Evolutionary conservation across 53 echinoderm and acorn worm genomes (phyloP).

Genomic region (Antedon mediterranea): DNA sequence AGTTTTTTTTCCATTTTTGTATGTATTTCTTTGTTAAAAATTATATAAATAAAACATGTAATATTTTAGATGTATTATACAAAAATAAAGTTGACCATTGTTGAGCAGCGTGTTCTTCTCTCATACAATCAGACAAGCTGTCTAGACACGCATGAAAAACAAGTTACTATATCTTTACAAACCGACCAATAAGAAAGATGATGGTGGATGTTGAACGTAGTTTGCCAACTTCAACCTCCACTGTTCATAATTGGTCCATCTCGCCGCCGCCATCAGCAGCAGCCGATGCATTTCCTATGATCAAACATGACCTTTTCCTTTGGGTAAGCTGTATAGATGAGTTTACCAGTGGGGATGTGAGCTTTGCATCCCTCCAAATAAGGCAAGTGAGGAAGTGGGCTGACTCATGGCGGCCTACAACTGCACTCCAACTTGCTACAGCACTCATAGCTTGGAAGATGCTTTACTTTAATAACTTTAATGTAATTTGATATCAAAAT

Average conservation of each 20-base stretch:
- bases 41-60: too few relatives aligned
- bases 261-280: too few relatives aligned
- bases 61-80: too few relatives aligned
- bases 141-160: neutral
- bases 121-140: neutral
- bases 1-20: too few relatives aligned
- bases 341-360: neutral
- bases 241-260: neutral
- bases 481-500: too few relatives aligned
- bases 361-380: neutral
- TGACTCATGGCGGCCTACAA: neutral
- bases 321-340: neutral
- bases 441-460: neutral
- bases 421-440: neutral
- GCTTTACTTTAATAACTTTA: too few relatives aligned
- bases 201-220: neutral
- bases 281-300: slow-evolving; percentile 1
- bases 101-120: too few relatives aligned
- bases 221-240: neutral
- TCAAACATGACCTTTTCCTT: neutral
- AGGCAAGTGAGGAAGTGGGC: neutral
- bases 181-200: neutral
- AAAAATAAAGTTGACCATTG: too few relatives aligned
- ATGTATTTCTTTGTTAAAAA: too few relatives aligned
- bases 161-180: neutral